Evolutionary conservation across 2,888 invertebrate species (phyloP).

Genomic region (Zygothrica quintamaculata): DNA sequence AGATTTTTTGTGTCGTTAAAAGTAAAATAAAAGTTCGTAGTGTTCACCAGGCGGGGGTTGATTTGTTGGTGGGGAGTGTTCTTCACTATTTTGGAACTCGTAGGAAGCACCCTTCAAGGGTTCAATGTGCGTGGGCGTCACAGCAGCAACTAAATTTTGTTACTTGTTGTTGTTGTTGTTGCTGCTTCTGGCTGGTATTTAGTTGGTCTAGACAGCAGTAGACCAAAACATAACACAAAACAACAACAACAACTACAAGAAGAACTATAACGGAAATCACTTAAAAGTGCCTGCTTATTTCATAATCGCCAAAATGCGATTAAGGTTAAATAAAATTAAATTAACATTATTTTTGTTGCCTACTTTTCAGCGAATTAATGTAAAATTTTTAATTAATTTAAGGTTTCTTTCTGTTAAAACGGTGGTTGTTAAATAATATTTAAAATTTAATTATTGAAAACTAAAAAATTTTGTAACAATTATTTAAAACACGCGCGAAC

Average conservation of each 20-base stretch:
- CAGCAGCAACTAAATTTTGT: slow-evolving; percentile 7
- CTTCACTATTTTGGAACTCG: slow-evolving; percentile 15
- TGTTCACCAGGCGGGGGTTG: slow-evolving; percentile 6
- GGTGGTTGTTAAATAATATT: slow-evolving; percentile 8
- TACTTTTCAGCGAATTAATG: slow-evolving; percentile 19
- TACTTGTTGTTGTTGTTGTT: background rate
- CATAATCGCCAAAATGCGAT: slow-evolving; percentile 61
- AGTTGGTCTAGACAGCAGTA: slow-evolving; percentile 2
- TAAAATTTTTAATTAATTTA: background rate
- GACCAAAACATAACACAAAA: slow-evolving; percentile 6
- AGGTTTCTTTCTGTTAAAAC: background rate
- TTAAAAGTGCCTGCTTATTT: slow-evolving; percentile 61
- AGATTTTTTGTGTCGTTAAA: too few species aligned
- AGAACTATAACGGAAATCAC: too few species aligned
- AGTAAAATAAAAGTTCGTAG: too few species aligned
- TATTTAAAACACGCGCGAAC: slow-evolving; percentile 25
- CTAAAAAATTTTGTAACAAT: slow-evolving; percentile 34
- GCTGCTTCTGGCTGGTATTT: too few species aligned
- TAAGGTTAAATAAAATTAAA: slow-evolving; percentile 53
- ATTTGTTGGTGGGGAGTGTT: slow-evolving; percentile 1
- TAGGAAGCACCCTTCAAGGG: slow-evolving; percentile 17
- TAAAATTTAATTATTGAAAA: slow-evolving; percentile 31
- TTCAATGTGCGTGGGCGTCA: slow-evolving; percentile 46
- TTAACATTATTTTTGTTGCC: slow-evolving; percentile 22
- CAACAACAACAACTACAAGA: slow-evolving; percentile 13